phyloP scores from a whole-genome alignment of 1,140 invertebrate species.

The Oryctes rhinoceros region DNA sequence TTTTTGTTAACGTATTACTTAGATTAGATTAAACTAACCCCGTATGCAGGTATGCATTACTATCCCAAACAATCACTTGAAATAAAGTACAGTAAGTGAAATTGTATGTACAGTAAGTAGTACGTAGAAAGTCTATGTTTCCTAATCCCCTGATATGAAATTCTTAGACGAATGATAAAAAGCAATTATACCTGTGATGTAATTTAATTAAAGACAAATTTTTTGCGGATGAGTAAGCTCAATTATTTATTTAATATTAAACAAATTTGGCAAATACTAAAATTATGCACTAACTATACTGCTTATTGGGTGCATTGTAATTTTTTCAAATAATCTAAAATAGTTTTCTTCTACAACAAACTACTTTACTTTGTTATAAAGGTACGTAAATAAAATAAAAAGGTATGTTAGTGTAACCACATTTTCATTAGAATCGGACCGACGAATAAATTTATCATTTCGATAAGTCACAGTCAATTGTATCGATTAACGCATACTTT shows the following conservation, averaged over 20 bases:
- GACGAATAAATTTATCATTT: too few relatives aligned
- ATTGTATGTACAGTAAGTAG: not conserved
- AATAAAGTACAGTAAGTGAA: not conserved
- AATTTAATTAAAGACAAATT: not conserved
- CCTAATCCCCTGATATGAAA: not conserved
- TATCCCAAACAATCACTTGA: not conserved
- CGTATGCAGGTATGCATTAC: slow-evolving; percentile 6
- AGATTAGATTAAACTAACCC: not conserved
- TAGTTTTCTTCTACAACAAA: too few relatives aligned
- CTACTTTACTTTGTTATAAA: too few relatives aligned
- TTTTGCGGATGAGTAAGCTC: not conserved
- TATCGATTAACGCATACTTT: too few relatives aligned
- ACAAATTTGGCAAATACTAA: not conserved
- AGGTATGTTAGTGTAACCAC: too few relatives aligned
- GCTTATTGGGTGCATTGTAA: too few relatives aligned
- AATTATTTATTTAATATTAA: not conserved
- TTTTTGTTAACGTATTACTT: slow-evolving; percentile 11
- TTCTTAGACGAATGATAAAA: not conserved
- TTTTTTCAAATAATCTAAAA: too few relatives aligned
- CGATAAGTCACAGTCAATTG: too few relatives aligned
- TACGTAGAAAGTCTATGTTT: not conserved
- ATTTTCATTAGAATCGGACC: too few relatives aligned
- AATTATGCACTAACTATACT: not conserved
- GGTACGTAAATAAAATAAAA: too few relatives aligned
- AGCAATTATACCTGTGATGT: slow-evolving; percentile 23